These are phyloP conservation scores for Spialia ferax DNA, from an alignment of 2,888 invertebrate species.

Conservation along the genomic window DNA sequence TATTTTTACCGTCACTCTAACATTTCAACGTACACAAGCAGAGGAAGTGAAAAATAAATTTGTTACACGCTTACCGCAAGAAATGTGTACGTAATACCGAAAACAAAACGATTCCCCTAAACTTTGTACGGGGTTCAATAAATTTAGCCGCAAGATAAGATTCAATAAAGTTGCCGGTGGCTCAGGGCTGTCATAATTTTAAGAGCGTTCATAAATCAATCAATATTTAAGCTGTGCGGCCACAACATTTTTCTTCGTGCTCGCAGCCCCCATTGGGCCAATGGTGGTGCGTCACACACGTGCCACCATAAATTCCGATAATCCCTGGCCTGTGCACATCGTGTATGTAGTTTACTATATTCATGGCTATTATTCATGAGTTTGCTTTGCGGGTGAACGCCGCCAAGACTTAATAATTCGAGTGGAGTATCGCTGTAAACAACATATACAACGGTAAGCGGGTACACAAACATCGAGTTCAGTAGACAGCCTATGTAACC, in stretches of 20 bases:
- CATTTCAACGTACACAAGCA: too few species aligned
- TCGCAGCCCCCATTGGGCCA: constrained; percentile 52
- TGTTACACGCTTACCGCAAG: constrained; percentile 6
- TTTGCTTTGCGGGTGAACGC: constrained; percentile 71
- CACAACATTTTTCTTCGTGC: constrained; percentile 79
- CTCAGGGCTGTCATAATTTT: constrained; percentile 78
- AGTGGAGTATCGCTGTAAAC: constrained; percentile 64
- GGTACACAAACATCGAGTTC: constrained; percentile 30
- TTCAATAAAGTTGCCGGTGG: constrained; percentile 79
- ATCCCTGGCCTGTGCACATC: constrained; percentile 73
- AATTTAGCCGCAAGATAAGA: constrained; percentile 74
- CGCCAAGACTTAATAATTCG: constrained; percentile 75
- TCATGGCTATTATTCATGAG: constrained; percentile 75
- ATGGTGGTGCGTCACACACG: constrained; percentile 77
- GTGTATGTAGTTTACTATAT: constrained; percentile 68
- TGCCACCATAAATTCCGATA: constrained; percentile 81
- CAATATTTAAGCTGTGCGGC: constrained; percentile 81
- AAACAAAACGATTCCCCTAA: constrained; percentile 65
- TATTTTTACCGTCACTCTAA: too few species aligned
- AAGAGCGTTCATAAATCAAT: constrained; percentile 84
- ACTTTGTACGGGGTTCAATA: constrained; percentile 70
- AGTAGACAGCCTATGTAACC: constrained; percentile 22
- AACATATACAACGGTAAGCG: constrained; percentile 51
- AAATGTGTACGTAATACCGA: constrained; percentile 52
- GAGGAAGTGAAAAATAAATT: background rate